Percentiles rank a stretch among this genome's conserved stretches.
Evolutionary conservation across 2,797 vertebrate species (phyloP).

Genomic region (Pelodytes ibericus): DNA sequence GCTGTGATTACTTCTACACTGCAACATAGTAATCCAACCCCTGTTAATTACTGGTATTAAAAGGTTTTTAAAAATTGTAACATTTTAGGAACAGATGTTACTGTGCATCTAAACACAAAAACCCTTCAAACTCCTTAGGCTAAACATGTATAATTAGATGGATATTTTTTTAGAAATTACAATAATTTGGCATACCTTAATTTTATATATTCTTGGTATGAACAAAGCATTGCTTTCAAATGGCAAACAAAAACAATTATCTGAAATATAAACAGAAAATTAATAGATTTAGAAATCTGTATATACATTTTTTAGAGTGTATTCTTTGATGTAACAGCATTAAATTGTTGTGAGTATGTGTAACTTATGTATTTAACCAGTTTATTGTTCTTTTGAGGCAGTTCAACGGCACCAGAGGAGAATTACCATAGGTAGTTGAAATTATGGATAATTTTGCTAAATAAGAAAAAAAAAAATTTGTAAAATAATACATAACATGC

Average conservation of each 20-base stretch:
- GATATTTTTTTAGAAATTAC: neutral
- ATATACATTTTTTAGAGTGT: too few relatives aligned
- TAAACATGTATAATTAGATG: neutral
- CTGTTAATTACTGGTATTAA: conserved; percentile 44
- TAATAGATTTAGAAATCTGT: neutral
- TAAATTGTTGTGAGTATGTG: too few relatives aligned
- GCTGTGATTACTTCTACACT: conserved; percentile 20
- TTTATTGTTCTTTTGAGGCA: too few relatives aligned
- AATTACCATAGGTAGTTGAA: too few relatives aligned
- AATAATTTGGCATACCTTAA: neutral
- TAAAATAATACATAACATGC: too few relatives aligned
- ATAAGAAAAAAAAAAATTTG: too few relatives aligned
- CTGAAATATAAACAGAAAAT: neutral
- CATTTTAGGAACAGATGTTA: conserved; percentile 36
- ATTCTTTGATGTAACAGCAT: too few relatives aligned
- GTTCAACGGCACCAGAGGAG: too few relatives aligned
- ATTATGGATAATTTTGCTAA: too few relatives aligned
- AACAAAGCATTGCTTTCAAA: neutral
- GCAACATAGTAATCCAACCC: conserved; percentile 37
- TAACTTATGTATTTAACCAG: too few relatives aligned
- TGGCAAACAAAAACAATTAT: neutral
- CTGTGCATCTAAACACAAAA: neutral
- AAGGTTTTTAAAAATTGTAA: conserved; percentile 33
- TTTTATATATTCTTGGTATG: neutral
- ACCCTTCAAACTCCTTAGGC: conserved; percentile 18